Percentiles rank a stretch among this genome's conserved stretches.
Conservation (phyloP, 2,113 vertebrate species). For the Burhinus oedicnemus region DNA sequence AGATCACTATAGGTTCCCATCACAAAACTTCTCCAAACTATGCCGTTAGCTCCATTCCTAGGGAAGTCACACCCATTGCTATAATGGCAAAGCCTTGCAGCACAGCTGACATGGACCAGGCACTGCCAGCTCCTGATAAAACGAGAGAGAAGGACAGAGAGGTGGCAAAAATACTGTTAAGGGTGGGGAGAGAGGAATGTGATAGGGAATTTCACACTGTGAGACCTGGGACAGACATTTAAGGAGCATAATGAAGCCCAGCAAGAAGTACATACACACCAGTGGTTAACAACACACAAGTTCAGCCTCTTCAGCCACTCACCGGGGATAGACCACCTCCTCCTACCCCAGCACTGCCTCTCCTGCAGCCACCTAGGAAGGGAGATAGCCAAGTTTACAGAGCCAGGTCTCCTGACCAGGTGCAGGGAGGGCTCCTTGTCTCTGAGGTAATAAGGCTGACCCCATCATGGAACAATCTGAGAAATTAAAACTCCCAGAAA, state of each 20-base stretch:
- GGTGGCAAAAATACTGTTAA: fast-evolving
- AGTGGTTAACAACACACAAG: neutral
- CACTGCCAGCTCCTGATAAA: neutral
- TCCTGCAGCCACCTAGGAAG: fast-evolving
- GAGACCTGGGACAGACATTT: neutral
- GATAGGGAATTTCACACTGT: neutral
- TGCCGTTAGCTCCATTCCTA: neutral
- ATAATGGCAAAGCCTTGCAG: neutral
- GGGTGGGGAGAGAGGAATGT: neutral
- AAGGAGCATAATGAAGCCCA: neutral
- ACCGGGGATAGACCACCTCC: fast-evolving
- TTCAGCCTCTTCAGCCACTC: neutral
- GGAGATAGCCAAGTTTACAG: neutral
- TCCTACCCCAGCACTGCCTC: neutral
- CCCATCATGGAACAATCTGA: neutral
- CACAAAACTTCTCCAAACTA: neutral
- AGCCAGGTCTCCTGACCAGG: neutral
- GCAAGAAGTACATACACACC: neutral
- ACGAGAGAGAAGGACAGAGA: neutral
- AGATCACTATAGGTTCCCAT: neutral
- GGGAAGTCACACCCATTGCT: neutral
- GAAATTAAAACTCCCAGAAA: neutral
- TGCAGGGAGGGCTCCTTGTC: neutral
- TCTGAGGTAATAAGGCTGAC: neutral
- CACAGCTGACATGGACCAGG: neutral